Base-by-base conservation (phyloP, 2,797 vertebrate genomes). In the Aphelocoma californica region DNA sequence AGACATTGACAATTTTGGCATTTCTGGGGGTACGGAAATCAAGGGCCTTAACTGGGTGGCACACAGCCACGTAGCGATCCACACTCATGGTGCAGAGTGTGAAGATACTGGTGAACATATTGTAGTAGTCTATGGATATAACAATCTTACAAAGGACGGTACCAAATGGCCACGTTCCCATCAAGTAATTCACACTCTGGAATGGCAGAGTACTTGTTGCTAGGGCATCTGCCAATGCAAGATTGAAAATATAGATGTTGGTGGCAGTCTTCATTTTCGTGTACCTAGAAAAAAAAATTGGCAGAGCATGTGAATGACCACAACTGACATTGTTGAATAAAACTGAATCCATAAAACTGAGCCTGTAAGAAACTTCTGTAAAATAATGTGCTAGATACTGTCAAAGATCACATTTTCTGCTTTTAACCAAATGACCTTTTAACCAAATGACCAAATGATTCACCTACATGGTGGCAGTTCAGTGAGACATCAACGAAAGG, bases 211-310 rank as follows among this genome's bases (percentile, higher is more conserved):
- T 99, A 87, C 99, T 99, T 86, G 99, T 99, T 38, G 99, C 99
- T 95, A 99, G 96, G 67, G 99, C 98, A 82, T 99, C 99, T 19
- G 99, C 99, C 96, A 99, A 87, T 21, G 99, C 99, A 48, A 99
- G 98, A 97, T 99, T 99, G 96, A 99, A 99, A 97, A 99, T 99
- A 93, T 99, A 99, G 98, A 99, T 99, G 97, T 99, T 99, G 97
- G 99, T 99, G 72, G 99, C 99, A 2, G 99, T 99, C 98, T 99
- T 99, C 99, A 99, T 99, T 98, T 99, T 99, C 9, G 99, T 99
- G 97, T 99, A 99, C 96, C 99, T 99, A 97, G 83, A 40, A 95
- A 81, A 89, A 77, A 62, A 86, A 87, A 48, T 58, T 34, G 82
- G 70, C 54, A 89, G 90, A 89, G 60, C 32, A 80, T 14, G 48